phyloP scores from a whole-genome alignment of 2,888 invertebrate genomes.

The Drosophila siamana region DNA sequence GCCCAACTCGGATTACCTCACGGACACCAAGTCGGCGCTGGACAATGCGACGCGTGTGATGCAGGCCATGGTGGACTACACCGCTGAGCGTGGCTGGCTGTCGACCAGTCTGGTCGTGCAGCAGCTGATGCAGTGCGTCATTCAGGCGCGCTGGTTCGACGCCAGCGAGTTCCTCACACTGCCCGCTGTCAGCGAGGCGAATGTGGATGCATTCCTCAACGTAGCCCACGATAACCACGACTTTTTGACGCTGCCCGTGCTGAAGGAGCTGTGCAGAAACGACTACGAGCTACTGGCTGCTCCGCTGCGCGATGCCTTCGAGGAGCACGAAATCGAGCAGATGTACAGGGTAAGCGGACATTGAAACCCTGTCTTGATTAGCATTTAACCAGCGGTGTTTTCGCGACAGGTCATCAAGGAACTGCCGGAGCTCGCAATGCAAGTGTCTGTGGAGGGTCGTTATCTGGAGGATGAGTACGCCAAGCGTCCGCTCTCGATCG shows the following conservation, averaged over 20 bases:
- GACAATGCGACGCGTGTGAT: constrained; percentile 98
- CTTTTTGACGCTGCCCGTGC: constrained; percentile 79
- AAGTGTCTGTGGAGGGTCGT: constrained; percentile 87
- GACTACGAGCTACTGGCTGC: constrained; percentile 88
- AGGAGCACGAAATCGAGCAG: constrained; percentile 90
- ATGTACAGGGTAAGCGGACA: constrained; percentile 87
- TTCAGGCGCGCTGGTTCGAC: constrained; percentile 95
- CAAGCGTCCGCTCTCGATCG: constrained; percentile 83
- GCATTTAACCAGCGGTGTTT: background rate
- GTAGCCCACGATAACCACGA: constrained; percentile 75
- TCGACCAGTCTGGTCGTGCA: constrained; percentile 92
- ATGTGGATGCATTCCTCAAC: constrained; percentile 87
- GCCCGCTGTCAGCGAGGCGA: constrained; percentile 90
- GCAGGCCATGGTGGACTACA: constrained; percentile 98
- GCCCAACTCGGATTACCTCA: constrained; percentile 97
- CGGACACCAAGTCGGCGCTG: constrained; percentile 98
- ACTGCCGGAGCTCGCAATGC: constrained; percentile 88
- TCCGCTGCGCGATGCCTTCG: constrained; percentile 88
- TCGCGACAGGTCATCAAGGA: constrained; percentile 87
- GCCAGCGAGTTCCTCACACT: constrained; percentile 91
- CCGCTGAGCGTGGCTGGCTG: constrained; percentile 96
- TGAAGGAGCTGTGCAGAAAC: constrained; percentile 84
- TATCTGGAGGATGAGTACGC: constrained; percentile 82
- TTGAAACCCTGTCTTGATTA: no score
- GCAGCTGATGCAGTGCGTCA: constrained; percentile 93